Base-by-base conservation (phyloP, 2,888 invertebrate species). In the Hypercompe scribonia region DNA sequence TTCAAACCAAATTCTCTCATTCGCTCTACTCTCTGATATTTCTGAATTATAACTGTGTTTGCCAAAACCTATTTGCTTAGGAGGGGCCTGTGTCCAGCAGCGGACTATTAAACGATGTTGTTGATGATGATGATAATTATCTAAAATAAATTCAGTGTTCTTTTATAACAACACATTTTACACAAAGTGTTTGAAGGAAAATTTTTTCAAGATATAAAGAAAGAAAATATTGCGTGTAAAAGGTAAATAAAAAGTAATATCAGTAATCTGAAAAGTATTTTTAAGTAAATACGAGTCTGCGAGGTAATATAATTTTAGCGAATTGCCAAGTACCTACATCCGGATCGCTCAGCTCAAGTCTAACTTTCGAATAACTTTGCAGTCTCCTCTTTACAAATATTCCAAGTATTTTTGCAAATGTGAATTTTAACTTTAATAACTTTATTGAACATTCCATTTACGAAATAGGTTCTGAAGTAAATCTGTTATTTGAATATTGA, bases 331-430 rank as follows among this genome's bases (percentile, higher is more conserved):
- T 61, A 61, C 68, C 18, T 39, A 42, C 18, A 46, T 18, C 69
- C 31, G 71, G 77, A 78, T 81, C 75, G 81, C 76, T 80, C 68
- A 21, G 77, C 74, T 78, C 75, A 76, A 72, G 66, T 33, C 68
- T 31, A 66, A 78, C 70, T 74, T 74, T 50, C 68, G 58, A 65
- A 74, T 69, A 64, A 74, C 72, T 69, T 67, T 24, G 46, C n/a
- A 67, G 33, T 68, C 63, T 46, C 28, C 71, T 39, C 71, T 71
- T 71, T 61, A 67, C 61, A 67, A 46, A 61, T 67, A 18, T 67
- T 67, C 46, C 18, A 24, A 33, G 46, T 66, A 71, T 71, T 66
- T 65, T 54, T 61, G 46, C 58, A 39, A 34, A 42, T 34, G 61
- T 58, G 24, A 61, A 61, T 61, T 69, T 61, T 64, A n/a, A n/a